Percentiles rank a stretch among this genome's conserved stretches.
These are phyloP conservation scores for Brachionus sp. DNA, from an alignment of 1,140 invertebrate genomes.

Conservation along the genomic window DNA sequence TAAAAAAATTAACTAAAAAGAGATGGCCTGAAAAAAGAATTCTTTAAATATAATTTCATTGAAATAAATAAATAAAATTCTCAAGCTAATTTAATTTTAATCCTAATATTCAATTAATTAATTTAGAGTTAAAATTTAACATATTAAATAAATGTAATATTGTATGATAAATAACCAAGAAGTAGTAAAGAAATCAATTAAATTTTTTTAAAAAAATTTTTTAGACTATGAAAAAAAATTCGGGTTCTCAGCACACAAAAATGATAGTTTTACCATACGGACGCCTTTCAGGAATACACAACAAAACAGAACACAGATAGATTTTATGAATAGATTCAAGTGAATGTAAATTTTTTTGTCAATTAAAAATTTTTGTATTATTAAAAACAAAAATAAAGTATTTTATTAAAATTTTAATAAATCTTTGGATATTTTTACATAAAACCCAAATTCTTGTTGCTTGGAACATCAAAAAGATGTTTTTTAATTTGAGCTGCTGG, in stretches of 20 bases:
- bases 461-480: constrained; percentile 30
- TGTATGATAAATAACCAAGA: too few relatives aligned
- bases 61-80: too few relatives aligned
- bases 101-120: too few relatives aligned
- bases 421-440: not conserved
- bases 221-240: not conserved
- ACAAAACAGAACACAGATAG: not conserved
- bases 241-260: constrained; percentile 7
- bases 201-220: not conserved
- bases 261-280: not conserved
- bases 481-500: constrained; percentile 36
- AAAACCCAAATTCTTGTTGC: constrained; percentile 46
- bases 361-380: not conserved
- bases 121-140: too few relatives aligned
- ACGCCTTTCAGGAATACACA: not conserved
- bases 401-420: not conserved
- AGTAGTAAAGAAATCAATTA: too few relatives aligned
- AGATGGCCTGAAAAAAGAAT: too few relatives aligned
- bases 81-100: too few relatives aligned
- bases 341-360: not conserved
- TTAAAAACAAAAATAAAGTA: constrained; percentile 1
- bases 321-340: not conserved
- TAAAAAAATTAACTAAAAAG: too few relatives aligned
- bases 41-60: too few relatives aligned
- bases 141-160: too few relatives aligned